Evolutionary conservation across 64 coral and sea anemone genomes (phyloP).

Genomic region (Pocillopora damicornis): DNA sequence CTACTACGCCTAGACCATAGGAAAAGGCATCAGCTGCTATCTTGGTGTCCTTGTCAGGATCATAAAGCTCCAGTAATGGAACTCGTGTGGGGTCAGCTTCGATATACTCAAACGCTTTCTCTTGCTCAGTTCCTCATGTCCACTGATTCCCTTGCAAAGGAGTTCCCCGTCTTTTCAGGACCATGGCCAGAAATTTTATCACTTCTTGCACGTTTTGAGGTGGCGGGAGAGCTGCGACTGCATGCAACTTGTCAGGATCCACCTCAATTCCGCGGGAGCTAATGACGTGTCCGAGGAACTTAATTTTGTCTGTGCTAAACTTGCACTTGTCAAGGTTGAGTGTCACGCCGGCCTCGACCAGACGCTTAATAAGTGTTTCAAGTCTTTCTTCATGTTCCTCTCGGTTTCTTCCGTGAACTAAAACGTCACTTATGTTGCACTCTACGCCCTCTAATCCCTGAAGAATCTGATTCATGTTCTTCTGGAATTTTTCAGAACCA

Average conservation of each 20-base stretch:
- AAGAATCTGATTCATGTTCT: conserved; percentile 12
- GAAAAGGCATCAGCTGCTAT: neutral
- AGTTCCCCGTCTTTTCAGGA: neutral
- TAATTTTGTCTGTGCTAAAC: conserved; percentile 6
- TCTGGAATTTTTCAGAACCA: conserved; percentile 39
- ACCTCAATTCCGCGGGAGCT: neutral
- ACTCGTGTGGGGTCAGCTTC: conserved; percentile 9
- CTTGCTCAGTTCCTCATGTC: no score
- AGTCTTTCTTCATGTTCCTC: neutral
- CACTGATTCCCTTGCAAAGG: neutral
- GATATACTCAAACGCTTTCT: neutral
- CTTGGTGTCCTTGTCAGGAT: conserved; percentile 21
- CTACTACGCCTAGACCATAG: neutral
- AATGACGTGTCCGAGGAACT: conserved; percentile 34
- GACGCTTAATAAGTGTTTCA: neutral
- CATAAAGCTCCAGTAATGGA: neutral
- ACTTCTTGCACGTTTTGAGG: conserved; percentile 1
- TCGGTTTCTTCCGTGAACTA: conserved; percentile 6
- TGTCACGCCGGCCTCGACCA: conserved; percentile 18
- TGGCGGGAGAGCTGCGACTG: neutral
- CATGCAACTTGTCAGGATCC: conserved; percentile 27
- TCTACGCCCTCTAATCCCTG: conserved; percentile 32
- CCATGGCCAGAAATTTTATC: neutral
- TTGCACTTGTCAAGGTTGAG: conserved; percentile 18
- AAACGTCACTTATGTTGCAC: conserved; percentile 32